These are phyloP conservation scores for Portevinia maculata DNA, from an alignment of 2,888 invertebrate species.

Conservation along the genomic window DNA sequence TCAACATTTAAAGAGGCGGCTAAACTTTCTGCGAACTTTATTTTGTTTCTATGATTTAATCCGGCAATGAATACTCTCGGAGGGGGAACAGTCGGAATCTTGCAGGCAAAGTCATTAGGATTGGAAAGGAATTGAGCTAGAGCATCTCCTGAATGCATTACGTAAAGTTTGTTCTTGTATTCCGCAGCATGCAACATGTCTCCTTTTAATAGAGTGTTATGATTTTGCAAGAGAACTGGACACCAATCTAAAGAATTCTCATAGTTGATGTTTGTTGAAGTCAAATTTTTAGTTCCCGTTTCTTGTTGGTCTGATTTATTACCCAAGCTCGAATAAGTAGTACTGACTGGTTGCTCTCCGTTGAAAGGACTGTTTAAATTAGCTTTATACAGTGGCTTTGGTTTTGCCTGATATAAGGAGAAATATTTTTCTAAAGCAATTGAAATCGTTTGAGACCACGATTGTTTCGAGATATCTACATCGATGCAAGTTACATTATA, in stretches of 20 bases:
- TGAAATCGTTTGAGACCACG: constrained; percentile 27
- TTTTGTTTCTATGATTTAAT: constrained; percentile 84
- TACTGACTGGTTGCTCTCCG: not conserved
- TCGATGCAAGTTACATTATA: constrained; percentile 72
- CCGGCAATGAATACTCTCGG: constrained; percentile 86
- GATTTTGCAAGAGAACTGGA: constrained; percentile 85
- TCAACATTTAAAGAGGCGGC: constrained; percentile 84
- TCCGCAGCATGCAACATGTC: constrained; percentile 84
- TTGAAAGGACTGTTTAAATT: not conserved
- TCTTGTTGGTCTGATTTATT: not conserved
- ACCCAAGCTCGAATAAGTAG: not conserved
- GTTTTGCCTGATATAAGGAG: not conserved
- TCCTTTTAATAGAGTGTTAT: constrained; percentile 86
- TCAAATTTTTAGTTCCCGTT: not conserved
- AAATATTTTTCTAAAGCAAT: constrained; percentile 22
- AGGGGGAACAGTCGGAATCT: constrained; percentile 83
- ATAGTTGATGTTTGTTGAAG: constrained; percentile 7
- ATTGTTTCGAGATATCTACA: constrained; percentile 42
- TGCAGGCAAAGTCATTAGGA: constrained; percentile 83
- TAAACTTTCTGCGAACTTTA: constrained; percentile 83
- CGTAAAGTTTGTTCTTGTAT: constrained; percentile 84
- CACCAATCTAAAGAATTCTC: constrained; percentile 86
- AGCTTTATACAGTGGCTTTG: not conserved
- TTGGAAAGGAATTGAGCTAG: constrained; percentile 84
- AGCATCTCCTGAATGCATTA: constrained; percentile 84